phyloP scores from a whole-genome alignment of 2,888 invertebrate genomes.

The Conistra vaccinii region DNA sequence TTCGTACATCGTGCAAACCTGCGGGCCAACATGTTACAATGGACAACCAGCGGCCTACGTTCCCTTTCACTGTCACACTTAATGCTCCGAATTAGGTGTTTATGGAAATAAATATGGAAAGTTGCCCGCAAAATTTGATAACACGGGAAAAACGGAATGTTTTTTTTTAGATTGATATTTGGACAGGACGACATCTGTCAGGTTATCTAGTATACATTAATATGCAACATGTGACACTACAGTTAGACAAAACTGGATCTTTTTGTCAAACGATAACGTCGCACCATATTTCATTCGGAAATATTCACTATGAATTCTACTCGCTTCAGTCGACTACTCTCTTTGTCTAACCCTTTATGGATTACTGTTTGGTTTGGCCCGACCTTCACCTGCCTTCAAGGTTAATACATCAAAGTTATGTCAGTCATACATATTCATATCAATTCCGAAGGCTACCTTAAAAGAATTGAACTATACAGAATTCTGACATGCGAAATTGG shows the following conservation, averaged over 20 bases:
- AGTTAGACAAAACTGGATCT: neutral
- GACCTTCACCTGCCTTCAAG: conserved; percentile 24
- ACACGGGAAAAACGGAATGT: no score
- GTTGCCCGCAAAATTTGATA: no score
- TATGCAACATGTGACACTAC: neutral
- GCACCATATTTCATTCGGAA: neutral
- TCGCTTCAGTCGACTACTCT: neutral
- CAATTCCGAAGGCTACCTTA: conserved; percentile 34
- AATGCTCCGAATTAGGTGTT: no score
- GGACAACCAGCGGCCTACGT: no score
- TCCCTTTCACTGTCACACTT: no score
- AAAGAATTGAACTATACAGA: conserved; percentile 41
- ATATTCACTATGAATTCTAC: neutral
- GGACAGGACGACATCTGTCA: no score
- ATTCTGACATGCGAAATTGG: conserved; percentile 11
- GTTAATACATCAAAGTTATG: conserved; percentile 33
- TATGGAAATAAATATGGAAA: no score
- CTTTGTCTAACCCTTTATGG: neutral
- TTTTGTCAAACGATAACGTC: neutral
- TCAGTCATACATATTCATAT: conserved; percentile 50
- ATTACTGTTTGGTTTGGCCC: neutral
- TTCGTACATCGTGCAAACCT: no score
- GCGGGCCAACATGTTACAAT: no score
- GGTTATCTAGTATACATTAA: no score
- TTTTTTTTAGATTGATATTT: no score